A percentile compares a stretch with the other conserved stretches of the same genome.
These are phyloP conservation scores for Scytalopus superciliaris DNA, from an alignment of 2,113 vertebrate genomes.

Conservation along the genomic window DNA sequence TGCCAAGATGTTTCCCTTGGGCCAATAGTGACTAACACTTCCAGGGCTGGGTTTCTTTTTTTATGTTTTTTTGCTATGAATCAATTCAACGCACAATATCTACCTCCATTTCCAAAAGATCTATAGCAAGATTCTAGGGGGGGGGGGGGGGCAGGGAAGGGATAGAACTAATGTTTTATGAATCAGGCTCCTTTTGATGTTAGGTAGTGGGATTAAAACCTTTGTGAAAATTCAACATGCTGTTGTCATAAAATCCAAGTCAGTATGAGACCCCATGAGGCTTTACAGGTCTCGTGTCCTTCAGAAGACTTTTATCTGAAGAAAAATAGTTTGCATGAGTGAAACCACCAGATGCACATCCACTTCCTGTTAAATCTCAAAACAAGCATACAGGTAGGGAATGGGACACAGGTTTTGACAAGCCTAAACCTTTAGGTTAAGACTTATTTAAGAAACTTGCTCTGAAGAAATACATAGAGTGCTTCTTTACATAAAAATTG, in stretches of 20 bases:
- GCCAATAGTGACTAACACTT: not conserved
- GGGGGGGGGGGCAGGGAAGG: too few relatives aligned
- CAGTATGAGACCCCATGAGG: not conserved
- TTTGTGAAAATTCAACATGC: slow-evolving; percentile 33
- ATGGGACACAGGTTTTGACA: not conserved
- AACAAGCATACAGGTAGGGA: not conserved
- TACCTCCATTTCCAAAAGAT: slow-evolving; percentile 16
- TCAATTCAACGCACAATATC: slow-evolving; percentile 11
- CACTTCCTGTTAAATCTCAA: not conserved
- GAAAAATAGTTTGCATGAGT: not conserved
- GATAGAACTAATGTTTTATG: slow-evolving; percentile 54
- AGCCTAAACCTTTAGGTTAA: not conserved
- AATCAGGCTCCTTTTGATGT: slow-evolving; percentile 46
- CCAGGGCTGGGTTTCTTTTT: not conserved
- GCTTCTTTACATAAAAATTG: not conserved
- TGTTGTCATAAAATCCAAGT: slow-evolving; percentile 13
- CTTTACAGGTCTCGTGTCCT: not conserved
- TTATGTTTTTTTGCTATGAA: not conserved
- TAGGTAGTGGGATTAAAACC: slow-evolving; percentile 30
- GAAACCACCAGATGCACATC: not conserved
- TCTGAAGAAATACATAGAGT: not conserved
- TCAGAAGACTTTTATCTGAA: slow-evolving; percentile 25
- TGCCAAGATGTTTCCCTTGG: not conserved
- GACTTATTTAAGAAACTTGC: not conserved
- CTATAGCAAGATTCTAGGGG: not conserved